Conservation (phyloP, 2,888 invertebrate species). For the Brachyptera putata region DNA sequence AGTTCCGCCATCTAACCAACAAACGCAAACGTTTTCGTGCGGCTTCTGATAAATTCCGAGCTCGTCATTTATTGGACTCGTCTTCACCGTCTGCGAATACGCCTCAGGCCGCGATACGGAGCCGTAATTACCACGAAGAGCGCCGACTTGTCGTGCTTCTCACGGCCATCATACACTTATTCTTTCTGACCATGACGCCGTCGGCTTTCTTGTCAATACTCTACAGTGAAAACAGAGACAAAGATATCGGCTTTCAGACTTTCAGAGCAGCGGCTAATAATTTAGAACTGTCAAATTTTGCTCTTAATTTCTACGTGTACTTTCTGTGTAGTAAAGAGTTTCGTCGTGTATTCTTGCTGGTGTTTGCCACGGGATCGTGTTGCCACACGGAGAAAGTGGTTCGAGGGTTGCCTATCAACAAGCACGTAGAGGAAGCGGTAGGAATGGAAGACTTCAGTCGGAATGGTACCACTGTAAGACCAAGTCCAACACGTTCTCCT, state of each 20-base stretch:
- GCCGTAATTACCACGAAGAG: slow-evolving; percentile 43
- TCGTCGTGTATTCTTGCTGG: slow-evolving; percentile 37
- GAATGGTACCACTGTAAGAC: slow-evolving; percentile 32
- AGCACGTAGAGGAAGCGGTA: slow-evolving; percentile 4
- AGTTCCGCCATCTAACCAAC: slow-evolving; percentile 45
- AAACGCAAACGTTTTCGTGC: slow-evolving; percentile 42
- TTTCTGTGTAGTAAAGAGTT: slow-evolving; percentile 45
- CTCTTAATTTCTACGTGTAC: slow-evolving; percentile 50
- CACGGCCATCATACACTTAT: slow-evolving; percentile 47
- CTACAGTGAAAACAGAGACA: slow-evolving; percentile 42
- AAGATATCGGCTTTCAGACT: slow-evolving; percentile 41
- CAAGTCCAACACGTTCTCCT: slow-evolving; percentile 24
- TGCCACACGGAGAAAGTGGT: slow-evolving; percentile 6
- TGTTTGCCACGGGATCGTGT: slow-evolving; percentile 17
- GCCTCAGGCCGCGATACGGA: slow-evolving; percentile 17
- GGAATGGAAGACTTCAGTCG: slow-evolving; percentile 33
- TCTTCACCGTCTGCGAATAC: slow-evolving; percentile 20
- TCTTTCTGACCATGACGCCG: slow-evolving; percentile 49
- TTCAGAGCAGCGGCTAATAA: slow-evolving; percentile 48
- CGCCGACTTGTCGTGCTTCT: slow-evolving; percentile 46
- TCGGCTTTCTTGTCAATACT: slow-evolving; percentile 46
- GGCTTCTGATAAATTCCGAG: slow-evolving; percentile 32
- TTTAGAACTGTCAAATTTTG: slow-evolving; percentile 49
- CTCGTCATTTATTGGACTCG: slow-evolving; percentile 28
- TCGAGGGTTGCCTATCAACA: background rate